These are phyloP conservation scores for Ceyx cyanopectus DNA, from an alignment of 2,113 vertebrate genomes.

Conservation along the genomic window DNA sequence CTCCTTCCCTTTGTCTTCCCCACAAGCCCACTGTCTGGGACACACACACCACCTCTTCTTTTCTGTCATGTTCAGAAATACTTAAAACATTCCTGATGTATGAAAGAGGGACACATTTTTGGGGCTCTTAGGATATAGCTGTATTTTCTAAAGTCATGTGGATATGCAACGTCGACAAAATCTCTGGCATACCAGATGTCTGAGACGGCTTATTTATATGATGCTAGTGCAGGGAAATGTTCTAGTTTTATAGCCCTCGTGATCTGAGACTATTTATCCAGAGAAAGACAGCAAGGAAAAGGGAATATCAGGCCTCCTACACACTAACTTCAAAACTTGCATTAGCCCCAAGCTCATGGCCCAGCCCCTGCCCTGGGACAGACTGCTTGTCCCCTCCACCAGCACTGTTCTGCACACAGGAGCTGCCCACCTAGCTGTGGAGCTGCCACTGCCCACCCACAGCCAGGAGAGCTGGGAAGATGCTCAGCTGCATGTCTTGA, in stretches of 20 bases:
- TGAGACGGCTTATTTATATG: slow-evolving; percentile 1
- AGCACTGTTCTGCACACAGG: fast-evolving
- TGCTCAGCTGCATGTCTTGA: neutral
- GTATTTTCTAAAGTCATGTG: neutral
- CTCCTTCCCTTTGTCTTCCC: neutral
- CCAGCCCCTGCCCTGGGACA: neutral
- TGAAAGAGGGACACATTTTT: neutral
- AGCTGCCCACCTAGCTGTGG: fast-evolving
- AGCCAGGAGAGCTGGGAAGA: neutral
- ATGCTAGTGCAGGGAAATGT: neutral
- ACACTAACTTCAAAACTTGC: neutral
- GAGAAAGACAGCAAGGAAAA: neutral
- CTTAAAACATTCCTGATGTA: neutral
- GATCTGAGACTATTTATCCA: neutral
- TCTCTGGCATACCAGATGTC: neutral
- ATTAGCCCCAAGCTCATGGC: fast-evolving
- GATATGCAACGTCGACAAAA: neutral
- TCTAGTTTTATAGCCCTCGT: neutral
- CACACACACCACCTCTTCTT: neutral
- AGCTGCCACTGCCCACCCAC: fast-evolving
- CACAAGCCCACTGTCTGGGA: neutral
- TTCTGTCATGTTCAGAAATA: neutral
- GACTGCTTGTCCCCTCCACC: neutral
- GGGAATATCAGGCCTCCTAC: neutral
- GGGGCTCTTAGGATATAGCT: neutral